Base-by-base conservation (phyloP, 2,797 vertebrate species). In the Sebastiscus albofasciatus region DNA sequence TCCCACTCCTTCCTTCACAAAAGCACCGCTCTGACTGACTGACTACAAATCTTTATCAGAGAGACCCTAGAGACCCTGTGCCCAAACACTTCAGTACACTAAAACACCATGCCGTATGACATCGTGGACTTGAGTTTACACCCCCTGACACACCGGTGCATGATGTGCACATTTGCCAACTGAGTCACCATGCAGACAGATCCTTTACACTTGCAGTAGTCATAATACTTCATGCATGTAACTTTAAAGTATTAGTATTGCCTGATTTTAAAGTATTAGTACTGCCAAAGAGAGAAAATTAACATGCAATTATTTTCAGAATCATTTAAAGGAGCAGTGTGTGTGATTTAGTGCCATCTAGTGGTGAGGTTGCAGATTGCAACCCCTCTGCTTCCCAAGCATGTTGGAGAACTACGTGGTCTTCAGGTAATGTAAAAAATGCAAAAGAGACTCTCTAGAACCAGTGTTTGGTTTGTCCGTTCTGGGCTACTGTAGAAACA, bases 21-120 rank as follows among this genome's bases (percentile, higher is more conserved):
- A 62, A 56, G 18, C 5, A 26, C 22, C 31, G 72, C 77, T 75
- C 61, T 83, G 67, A 84, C 67, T 49, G 60, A 76, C 36, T 76
- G 49, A 70, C 42, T 8, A 27, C 49, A 58, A 61, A 22, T 20
- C 5, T 39, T 61, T 46, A 52, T 71, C 73, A 31, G n/a, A 20
- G 56, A n/a, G n/a, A n/a, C n/a, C n/a, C 59, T 36, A 18, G 5
- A 61, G 11, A 72, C 29, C n/a, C 4, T 33, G 56, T 59, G 13
- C 55, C 26, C 18, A 72, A 36, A 66, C 11, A 36, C 22, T 7
- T 56, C 36, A 27, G 46, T 1, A 9, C 26, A 39, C 27, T 65
- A 14, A 64, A 5, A 67, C 64, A 65, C 29, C 12, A 26, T 20
- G 12, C 56, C 8, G 8, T 20, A 5, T 18, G n/a, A 42, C 24